Evolutionary conservation across 2,113 vertebrate species (phyloP).

Genomic region (Beaufortia kweichowensis): DNA sequence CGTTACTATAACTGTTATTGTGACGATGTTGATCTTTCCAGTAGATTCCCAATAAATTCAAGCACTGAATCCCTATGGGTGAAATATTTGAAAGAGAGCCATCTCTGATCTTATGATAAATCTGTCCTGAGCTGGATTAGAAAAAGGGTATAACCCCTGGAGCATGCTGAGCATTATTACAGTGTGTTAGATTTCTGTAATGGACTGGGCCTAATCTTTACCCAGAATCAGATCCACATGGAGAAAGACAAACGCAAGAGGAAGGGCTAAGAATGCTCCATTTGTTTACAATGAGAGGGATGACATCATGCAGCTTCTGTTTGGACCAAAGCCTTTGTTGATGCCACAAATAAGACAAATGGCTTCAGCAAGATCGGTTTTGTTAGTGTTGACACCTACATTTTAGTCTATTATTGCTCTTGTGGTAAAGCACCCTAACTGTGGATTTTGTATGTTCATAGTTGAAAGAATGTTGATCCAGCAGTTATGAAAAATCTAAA

Average conservation of each 20-base stretch:
- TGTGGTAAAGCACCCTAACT: background rate
- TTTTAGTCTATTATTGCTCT: background rate
- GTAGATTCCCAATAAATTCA: background rate
- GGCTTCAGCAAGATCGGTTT: background rate
- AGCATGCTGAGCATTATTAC: slow-evolving; percentile 21
- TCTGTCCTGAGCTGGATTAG: slow-evolving; percentile 42
- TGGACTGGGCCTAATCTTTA: slow-evolving; percentile 39
- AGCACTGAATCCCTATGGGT: slow-evolving; percentile 35
- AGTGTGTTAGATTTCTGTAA: slow-evolving; percentile 27
- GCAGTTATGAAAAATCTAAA: background rate
- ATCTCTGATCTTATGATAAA: slow-evolving; percentile 19
- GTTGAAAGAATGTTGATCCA: background rate
- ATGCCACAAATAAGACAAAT: background rate
- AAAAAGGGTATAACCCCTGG: slow-evolving; percentile 35
- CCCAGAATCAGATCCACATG: slow-evolving; percentile 32
- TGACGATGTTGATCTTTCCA: too few relatives aligned
- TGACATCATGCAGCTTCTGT: slow-evolving; percentile 1
- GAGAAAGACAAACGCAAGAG: slow-evolving; percentile 49
- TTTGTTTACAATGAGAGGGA: slow-evolving; percentile 55
- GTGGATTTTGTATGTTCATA: background rate
- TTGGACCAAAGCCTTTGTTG: background rate
- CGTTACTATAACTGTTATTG: background rate
- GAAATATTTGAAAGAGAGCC: slow-evolving; percentile 31
- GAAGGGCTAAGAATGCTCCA: slow-evolving; percentile 56
- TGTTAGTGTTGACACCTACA: background rate